phyloP scores from a whole-genome alignment of 1,140 invertebrate species.

The Argopecten irradians region DNA sequence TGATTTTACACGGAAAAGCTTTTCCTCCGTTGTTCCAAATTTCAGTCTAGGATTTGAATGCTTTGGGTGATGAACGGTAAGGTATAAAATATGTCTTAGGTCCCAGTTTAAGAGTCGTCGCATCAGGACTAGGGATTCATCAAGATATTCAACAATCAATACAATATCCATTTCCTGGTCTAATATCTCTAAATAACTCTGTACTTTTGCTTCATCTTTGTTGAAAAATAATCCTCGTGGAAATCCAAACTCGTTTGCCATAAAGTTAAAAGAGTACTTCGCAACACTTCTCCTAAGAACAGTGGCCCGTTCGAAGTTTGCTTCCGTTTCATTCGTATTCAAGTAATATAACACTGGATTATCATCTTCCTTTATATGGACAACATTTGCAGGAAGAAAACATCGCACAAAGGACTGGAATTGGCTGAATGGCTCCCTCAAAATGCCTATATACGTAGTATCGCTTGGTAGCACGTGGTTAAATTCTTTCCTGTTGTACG shows the following conservation, averaged over 20 bases:
- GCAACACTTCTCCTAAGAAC: conserved; percentile 44
- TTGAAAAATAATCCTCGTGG: conserved; percentile 35
- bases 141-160: conserved; percentile 80
- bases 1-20: neutral
- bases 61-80: too few relatives aligned
- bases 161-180: conserved; percentile 77
- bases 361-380: neutral
- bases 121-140: conserved; percentile 79
- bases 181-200: conserved; percentile 52
- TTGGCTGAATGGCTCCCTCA: conserved; percentile 57
- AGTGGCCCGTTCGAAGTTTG: conserved; percentile 19
- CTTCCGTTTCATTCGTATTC: conserved; percentile 45
- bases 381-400: conserved; percentile 9
- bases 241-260: conserved; percentile 60
- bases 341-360: conserved; percentile 1
- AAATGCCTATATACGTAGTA: conserved; percentile 55
- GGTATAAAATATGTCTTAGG: too few relatives aligned
- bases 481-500: conserved; percentile 49
- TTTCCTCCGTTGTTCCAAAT: neutral
- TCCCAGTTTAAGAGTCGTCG: too few relatives aligned
- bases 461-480: conserved; percentile 34
- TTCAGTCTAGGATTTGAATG: neutral
- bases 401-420: conserved; percentile 49
- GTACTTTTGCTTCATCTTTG: conserved; percentile 43
- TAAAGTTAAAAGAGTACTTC: conserved; percentile 49